Percentiles rank a stretch among this genome's conserved stretches.
phyloP scores from a whole-genome alignment of 2,888 invertebrate species.

The Ophion costatus region DNA sequence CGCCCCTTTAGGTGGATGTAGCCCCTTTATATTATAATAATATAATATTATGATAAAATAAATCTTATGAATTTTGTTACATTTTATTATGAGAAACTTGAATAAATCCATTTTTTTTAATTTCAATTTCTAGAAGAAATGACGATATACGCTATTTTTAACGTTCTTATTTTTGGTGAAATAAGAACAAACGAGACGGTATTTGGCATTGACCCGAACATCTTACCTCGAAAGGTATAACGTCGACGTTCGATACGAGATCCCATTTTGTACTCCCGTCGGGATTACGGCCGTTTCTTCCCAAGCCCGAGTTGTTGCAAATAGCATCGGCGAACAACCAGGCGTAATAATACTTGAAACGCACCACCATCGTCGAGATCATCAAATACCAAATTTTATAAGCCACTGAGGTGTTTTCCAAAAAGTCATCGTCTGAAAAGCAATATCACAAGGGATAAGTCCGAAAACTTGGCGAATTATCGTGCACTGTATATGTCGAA shows the following conservation, averaged over 20 bases:
- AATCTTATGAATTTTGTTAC: not conserved
- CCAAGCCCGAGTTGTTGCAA: constrained; percentile 97
- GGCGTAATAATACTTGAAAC: constrained; percentile 98
- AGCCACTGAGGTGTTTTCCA: constrained; percentile 85
- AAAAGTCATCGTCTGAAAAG: constrained; percentile 87
- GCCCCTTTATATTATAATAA: not conserved
- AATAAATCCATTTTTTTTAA: not conserved
- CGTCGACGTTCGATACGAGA: constrained; percentile 95
- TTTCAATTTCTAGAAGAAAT: not conserved
- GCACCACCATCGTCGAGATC: constrained; percentile 90
- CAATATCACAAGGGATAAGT: not conserved
- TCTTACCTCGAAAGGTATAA: constrained; percentile 93
- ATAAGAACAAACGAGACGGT: not conserved
- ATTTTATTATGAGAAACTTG: not conserved
- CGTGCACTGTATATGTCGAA: not conserved
- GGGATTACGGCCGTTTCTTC: constrained; percentile 92
- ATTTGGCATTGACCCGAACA: not conserved
- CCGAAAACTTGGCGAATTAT: not conserved
- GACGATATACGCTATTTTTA: not conserved
- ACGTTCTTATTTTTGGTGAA: not conserved
- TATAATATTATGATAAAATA: not conserved
- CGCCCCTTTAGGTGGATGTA: too few species aligned
- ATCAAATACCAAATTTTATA: constrained; percentile 91
- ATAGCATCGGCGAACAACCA: constrained; percentile 98
- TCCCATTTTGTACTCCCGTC: constrained; percentile 94